phyloP scores from a whole-genome alignment of 2,888 invertebrate genomes.

The Cerastoderma edule region DNA sequence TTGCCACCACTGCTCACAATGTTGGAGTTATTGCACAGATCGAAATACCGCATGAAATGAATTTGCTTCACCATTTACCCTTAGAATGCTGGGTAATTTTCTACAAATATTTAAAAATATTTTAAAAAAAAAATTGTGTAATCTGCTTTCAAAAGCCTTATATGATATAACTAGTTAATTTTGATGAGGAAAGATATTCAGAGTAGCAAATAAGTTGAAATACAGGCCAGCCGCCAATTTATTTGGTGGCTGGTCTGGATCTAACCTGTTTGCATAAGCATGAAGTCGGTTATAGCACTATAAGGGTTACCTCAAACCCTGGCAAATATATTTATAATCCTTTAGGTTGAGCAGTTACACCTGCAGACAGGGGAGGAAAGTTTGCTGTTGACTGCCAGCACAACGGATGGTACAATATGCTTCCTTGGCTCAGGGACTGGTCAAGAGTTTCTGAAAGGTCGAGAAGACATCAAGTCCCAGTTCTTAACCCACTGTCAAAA shows the following conservation, averaged over 20 bases:
- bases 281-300: background rate
- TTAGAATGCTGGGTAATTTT: no score
- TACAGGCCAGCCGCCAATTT: background rate
- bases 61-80: no score
- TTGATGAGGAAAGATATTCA: background rate
- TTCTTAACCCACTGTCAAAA: conserved; percentile 44
- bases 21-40: no score
- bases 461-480: conserved; percentile 48
- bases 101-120: no score
- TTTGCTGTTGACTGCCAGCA: conserved; percentile 46
- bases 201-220: no score
- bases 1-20: no score
- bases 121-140: no score
- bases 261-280: background rate
- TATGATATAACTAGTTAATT: background rate
- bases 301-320: background rate
- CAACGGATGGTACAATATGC: conserved; percentile 45
- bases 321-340: no score
- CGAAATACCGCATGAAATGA: no score
- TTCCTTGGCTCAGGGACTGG: conserved; percentile 46
- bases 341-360: conserved; percentile 48
- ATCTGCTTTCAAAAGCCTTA: no score
- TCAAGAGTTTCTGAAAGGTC: conserved; percentile 41
- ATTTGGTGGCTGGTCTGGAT: background rate
- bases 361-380: conserved; percentile 52